A percentile compares a stretch with the other conserved stretches of the same genome.
Conservation (phyloP, 2,113 vertebrate species). For the Strigops habroptila region DNA sequence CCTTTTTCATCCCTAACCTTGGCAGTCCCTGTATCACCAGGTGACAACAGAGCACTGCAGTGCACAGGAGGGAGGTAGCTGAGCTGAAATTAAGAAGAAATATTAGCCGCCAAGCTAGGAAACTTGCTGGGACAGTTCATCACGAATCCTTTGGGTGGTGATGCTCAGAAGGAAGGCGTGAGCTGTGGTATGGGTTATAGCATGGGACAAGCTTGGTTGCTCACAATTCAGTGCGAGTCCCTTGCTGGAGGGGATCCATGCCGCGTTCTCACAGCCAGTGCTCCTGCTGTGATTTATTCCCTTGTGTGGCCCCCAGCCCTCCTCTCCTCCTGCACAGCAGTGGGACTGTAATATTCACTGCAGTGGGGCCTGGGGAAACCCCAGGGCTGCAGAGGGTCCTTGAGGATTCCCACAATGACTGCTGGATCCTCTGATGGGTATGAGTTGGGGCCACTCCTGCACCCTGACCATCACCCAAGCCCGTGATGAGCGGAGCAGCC, state of each 20-base stretch:
- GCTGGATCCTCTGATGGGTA: rapidly evolving
- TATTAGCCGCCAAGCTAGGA: background rate
- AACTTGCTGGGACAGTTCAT: background rate
- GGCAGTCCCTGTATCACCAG: background rate
- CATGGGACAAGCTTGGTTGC: background rate
- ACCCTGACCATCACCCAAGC: background rate
- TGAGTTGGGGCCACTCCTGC: rapidly evolving
- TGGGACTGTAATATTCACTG: background rate
- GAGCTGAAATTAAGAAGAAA: background rate
- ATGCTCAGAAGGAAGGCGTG: background rate
- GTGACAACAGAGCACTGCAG: background rate
- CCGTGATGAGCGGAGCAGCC: background rate
- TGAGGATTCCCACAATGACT: rapidly evolving
- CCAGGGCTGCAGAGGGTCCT: background rate
- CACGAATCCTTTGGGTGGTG: background rate
- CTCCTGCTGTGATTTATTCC: background rate
- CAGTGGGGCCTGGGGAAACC: background rate
- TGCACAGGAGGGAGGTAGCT: background rate
- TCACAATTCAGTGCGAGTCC: rapidly evolving
- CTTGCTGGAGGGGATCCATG: rapidly evolving
- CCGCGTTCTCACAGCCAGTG: rapidly evolving
- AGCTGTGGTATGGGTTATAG: rapidly evolving
- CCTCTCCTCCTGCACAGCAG: background rate
- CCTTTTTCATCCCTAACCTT: background rate
- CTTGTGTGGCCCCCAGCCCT: background rate